Conservation (phyloP, 2,888 invertebrate species). For the Cylindroiulus punctatus region DNA sequence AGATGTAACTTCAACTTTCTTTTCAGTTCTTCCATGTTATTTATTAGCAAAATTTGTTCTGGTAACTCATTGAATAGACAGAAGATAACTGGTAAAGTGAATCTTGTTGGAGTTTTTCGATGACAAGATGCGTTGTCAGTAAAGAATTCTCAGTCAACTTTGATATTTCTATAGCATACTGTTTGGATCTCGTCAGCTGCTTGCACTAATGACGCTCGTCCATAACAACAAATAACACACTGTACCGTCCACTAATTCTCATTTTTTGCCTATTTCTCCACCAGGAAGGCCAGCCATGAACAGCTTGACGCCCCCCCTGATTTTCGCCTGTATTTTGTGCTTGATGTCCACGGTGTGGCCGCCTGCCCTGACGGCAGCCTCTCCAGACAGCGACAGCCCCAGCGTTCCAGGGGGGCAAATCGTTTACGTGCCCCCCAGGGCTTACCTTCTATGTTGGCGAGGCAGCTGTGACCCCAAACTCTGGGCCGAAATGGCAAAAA, state of each 20-base stretch:
- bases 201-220: neutral
- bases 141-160: neutral
- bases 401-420: neutral
- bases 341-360: conserved; percentile 19
- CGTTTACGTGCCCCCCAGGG: conserved; percentile 52
- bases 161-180: neutral
- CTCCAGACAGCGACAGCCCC: neutral
- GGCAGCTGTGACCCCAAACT: conserved; percentile 54
- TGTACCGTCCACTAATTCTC: neutral
- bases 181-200: neutral
- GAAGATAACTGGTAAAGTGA: no score
- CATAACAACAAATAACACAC: neutral
- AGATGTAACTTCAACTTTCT: no score
- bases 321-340: conserved; percentile 4
- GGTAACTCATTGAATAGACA: no score
- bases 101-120: no score
- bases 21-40: no score
- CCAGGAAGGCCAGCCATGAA: conserved; percentile 10
- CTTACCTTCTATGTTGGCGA: conserved; percentile 55
- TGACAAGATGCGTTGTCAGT: no score
- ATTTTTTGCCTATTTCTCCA: neutral
- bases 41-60: no score
- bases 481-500: conserved; percentile 56
- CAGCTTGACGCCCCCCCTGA: conserved; percentile 24
- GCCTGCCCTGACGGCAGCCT: neutral